These are phyloP conservation scores for Protodeltote pygarga DNA, from an alignment of 2,888 invertebrate species.

Conservation along the genomic window DNA sequence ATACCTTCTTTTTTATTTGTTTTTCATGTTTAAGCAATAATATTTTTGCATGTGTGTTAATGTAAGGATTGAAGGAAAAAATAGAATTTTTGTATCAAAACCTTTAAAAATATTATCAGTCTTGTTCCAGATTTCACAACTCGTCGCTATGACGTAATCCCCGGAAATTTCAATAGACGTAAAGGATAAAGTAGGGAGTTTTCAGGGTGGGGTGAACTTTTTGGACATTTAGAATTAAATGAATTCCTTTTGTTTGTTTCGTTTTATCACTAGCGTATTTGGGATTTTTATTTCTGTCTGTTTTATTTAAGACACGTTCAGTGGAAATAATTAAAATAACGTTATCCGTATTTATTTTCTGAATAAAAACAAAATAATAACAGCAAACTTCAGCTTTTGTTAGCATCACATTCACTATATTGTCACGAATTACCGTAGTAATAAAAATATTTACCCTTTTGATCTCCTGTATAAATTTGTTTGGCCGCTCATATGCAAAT, in stretches of 20 bases:
- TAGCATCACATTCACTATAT: not conserved
- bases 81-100: not conserved
- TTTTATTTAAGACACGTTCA: too few species aligned
- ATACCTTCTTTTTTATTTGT: too few species aligned
- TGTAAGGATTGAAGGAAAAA: not conserved
- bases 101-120: conserved; percentile 16
- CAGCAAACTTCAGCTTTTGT: not conserved
- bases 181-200: conserved; percentile 24
- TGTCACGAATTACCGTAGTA: conserved; percentile 6
- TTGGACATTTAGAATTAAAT: conserved; percentile 38
- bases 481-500: conserved; percentile 43
- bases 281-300: too few species aligned
- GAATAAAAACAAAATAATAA: too few species aligned
- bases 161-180: conserved; percentile 39
- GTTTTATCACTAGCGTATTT: conserved; percentile 19
- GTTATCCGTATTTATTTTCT: too few species aligned
- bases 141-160: conserved; percentile 24
- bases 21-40: too few species aligned
- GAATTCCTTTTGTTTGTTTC: conserved; percentile 32
- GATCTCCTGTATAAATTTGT: conserved; percentile 23
- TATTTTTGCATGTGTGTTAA: too few species aligned
- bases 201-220: conserved; percentile 29
- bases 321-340: too few species aligned
- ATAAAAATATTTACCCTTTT: conserved; percentile 27
- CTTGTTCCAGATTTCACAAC: conserved; percentile 33